Conservation (phyloP, 2,113 vertebrate genomes). For the Chinchilla lanigera region DNA sequence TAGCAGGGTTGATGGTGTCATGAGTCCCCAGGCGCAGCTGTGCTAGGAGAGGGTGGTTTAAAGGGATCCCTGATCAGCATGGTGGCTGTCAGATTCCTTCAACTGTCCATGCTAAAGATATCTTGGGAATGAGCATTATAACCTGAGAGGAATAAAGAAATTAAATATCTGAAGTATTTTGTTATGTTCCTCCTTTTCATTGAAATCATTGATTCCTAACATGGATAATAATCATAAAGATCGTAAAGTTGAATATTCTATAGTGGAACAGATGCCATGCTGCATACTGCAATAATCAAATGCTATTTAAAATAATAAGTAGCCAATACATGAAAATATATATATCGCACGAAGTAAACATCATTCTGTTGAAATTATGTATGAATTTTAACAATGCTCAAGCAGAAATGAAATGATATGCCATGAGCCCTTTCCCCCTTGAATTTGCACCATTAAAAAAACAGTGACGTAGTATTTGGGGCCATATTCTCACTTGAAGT, state of each 20-base stretch:
- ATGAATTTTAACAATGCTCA: background rate
- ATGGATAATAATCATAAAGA: background rate
- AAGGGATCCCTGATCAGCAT: background rate
- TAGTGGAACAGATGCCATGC: background rate
- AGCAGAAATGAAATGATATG: background rate
- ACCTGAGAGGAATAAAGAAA: background rate
- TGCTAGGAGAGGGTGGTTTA: background rate
- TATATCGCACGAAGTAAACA: background rate
- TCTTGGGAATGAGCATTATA: background rate
- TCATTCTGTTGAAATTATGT: background rate
- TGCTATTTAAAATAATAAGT: background rate
- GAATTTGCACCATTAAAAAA: background rate
- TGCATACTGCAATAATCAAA: background rate
- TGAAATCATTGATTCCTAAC: background rate
- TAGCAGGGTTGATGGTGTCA: background rate
- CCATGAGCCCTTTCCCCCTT: background rate
- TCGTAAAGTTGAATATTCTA: background rate
- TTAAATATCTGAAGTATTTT: background rate
- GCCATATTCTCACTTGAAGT: slow-evolving; percentile 8
- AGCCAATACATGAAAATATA: background rate
- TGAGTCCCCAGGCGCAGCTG: background rate
- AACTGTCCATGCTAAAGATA: background rate
- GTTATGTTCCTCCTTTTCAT: background rate
- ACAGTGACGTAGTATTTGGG: background rate
- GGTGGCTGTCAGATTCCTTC: background rate